phyloP scores from a whole-genome alignment of 1,140 invertebrate genomes.

The Scaptodrosophila lebanonensis region DNA sequence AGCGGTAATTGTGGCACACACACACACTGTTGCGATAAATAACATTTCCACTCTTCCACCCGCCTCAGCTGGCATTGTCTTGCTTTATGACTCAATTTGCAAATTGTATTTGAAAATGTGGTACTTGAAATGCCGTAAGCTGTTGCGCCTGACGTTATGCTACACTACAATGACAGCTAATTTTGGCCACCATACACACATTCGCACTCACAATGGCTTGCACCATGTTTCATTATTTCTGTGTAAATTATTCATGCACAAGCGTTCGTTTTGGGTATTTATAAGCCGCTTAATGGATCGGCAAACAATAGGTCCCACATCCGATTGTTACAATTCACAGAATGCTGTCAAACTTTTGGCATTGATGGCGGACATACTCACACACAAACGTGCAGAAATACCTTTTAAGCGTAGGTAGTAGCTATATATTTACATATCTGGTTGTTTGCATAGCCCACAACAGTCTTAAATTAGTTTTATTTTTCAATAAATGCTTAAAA shows the following conservation, averaged over 20 bases:
- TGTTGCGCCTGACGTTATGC: conserved; percentile 43
- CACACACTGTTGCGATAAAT: no score
- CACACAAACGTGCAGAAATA: conserved; percentile 25
- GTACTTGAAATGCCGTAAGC: conserved; percentile 18
- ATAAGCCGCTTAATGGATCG: conserved; percentile 67
- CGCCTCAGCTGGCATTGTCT: neutral
- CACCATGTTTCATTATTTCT: conserved; percentile 32
- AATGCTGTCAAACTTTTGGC: neutral
- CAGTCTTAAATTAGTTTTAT: conserved; percentile 48
- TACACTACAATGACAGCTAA: conserved; percentile 1
- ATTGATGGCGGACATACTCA: neutral
- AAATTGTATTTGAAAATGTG: no score
- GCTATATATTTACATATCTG: neutral
- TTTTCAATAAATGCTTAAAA: conserved; percentile 29
- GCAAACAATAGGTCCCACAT: conserved; percentile 63
- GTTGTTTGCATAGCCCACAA: conserved; percentile 43
- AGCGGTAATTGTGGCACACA: no score
- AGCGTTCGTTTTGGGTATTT: conserved; percentile 6
- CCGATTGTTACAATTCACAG: conserved; percentile 26
- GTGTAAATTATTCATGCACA: conserved; percentile 62
- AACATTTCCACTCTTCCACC: no score
- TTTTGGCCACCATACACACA: neutral
- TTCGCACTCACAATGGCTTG: neutral
- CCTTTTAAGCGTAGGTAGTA: conserved; percentile 19
- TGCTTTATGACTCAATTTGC: neutral